Base-by-base conservation (phyloP, 2,797 vertebrate species). In the Microctenopoma steveboyesi region DNA sequence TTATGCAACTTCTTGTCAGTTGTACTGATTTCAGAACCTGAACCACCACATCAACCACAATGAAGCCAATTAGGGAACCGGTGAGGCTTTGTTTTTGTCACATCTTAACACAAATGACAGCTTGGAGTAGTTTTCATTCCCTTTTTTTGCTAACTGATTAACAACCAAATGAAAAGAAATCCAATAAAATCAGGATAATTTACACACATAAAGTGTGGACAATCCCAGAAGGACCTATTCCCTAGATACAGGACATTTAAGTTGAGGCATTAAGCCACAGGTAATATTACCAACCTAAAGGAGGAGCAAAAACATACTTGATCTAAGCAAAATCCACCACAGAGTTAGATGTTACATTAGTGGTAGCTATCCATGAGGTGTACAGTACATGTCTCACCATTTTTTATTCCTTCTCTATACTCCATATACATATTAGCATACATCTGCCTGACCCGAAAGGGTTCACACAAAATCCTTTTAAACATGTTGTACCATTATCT, bases 401-500 rank as follows among this genome's bases (percentile, higher is more conserved):
- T 57, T 77, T 56, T 66, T 35, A 15, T 13, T 60, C 14, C 12
- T 33, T 40, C 22, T 22, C 22, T 67, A 51, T 6, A 30, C 28
- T 18, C 54, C 51, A 11, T 16, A 47, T 11, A 55, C 14, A 50
- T 33, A 67, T 61, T n/a, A 61, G 30, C 62, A 87, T 92, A 93
- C 93, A 94, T 80, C 93, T 93, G 85, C 95, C 95, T 71, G 94
- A 94, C 72, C 92, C 47, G 45, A 45, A 47, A 33, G 39, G 15
- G n/a, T 5, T 25, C 27, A 13, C 46, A 30, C 8, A 45, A 22
- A 22, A 22, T 22, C 22, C 22, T 22, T 22, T 22, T 22, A 22
- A 22, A 22, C 22, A 74, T 7, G 51, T 9, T 1, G 8, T 43
- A 98, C 98, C 98, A 76, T 96, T 96, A 86, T 99, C 97, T 68